A percentile compares a stretch with the other conserved stretches of the same genome.
These are phyloP conservation scores for Caenorhabditis sp. DNA, from an alignment of 2,888 invertebrate genomes.

Conservation along the genomic window DNA sequence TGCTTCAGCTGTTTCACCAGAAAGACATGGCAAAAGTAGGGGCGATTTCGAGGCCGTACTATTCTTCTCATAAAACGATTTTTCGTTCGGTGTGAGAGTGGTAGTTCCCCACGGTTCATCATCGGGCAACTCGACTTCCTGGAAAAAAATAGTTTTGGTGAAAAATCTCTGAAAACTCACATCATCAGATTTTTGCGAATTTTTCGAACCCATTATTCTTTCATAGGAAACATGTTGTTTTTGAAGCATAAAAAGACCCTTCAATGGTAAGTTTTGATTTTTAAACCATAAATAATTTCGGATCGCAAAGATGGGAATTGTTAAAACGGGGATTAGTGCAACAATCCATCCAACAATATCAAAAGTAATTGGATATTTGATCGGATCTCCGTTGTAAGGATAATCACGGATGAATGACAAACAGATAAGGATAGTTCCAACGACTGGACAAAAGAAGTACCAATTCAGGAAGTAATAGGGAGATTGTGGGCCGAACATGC, in stretches of 20 bases:
- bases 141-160: too few species aligned
- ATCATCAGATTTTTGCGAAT: too few species aligned
- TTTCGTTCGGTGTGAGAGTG: too few species aligned
- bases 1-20: too few species aligned
- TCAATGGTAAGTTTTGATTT: background rate
- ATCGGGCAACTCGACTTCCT: too few species aligned
- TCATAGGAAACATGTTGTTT: background rate
- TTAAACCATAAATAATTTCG: constrained; percentile 1
- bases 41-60: too few species aligned
- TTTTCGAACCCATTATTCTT: background rate
- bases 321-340: constrained; percentile 3
- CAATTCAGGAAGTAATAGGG: constrained; percentile 22
- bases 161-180: too few species aligned
- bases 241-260: background rate
- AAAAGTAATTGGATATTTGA: constrained; percentile 13
- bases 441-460: constrained; percentile 14
- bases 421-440: constrained; percentile 10
- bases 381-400: constrained; percentile 8
- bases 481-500: background rate
- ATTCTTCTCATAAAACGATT: too few species aligned
- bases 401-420: constrained; percentile 11
- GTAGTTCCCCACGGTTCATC: too few species aligned
- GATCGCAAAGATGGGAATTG: constrained; percentile 7
- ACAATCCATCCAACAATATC: constrained; percentile 26
- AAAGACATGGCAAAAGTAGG: too few species aligned